Evolutionary conservation across 2,797 vertebrate genomes (phyloP), one percentile per base, ranked within the genome.

Genomic region (Myioborus miniatus): DNA sequence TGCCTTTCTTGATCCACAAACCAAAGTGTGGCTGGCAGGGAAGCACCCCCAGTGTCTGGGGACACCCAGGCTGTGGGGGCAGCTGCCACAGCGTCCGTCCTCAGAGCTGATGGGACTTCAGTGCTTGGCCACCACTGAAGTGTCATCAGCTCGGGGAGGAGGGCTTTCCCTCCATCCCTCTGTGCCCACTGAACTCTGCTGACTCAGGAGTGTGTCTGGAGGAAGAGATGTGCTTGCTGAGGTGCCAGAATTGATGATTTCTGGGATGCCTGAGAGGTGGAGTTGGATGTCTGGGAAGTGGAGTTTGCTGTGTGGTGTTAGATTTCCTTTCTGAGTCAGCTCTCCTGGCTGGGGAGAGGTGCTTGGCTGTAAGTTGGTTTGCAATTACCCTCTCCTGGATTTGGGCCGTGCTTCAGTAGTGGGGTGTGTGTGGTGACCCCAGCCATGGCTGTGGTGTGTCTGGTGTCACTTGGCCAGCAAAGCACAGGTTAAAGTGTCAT

Each of bases 61-160:
- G 77, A 46, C 3, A 6, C 50, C 62, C 39, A 13, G 83, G 59
- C 72, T 76, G 18, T 14, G 63, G 52, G 68, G 44, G 53, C 65
- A 71, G 75, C 78, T 83, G 83, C 87, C 53, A 18, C 41, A 12
- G 12, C 5, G 1, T 71, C 76, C 8, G 3, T 76, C 87, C 83
- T 79, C n/a, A 9, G 83, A 86, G 83, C 91, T 94, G 85, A 39
- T 92, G 95, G 87, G 49, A 60, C 89, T 91, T 84, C 92, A 88
- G 89, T 90, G 83, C 56, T 72, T 53, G 87, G 83, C 27, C 44
- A 26, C 37, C 87, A 18, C 94, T 90, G 83, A 84, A 69, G 52
- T 93, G 82, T 43, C 5, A 1, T 63, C 85, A 91, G 67, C 91
- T 70, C 4, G 0, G 55, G 76, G 67, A 79, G 47, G 60, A 81